Percentiles rank a stretch among this genome's conserved stretches.
Conservation (phyloP, 2,113 vertebrate species). For the Geococcyx californianus region DNA sequence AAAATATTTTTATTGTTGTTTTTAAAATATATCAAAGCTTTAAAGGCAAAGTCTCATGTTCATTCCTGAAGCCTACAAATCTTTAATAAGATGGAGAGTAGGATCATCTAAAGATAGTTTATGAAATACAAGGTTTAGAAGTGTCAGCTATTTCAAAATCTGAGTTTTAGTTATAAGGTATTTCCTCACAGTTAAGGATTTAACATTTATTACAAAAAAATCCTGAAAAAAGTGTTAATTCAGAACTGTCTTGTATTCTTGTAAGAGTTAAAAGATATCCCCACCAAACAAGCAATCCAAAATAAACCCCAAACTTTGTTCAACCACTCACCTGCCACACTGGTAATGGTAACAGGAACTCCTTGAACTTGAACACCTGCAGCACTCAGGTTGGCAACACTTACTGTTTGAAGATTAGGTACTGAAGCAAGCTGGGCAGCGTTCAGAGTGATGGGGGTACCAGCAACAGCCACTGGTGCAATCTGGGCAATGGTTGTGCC, state of each 20-base stretch:
- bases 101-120: neutral
- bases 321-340: conserved; percentile 88
- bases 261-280: neutral
- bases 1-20: neutral
- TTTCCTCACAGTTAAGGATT: neutral
- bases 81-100: neutral
- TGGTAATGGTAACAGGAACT: conserved; percentile 94
- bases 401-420: conserved; percentile 96
- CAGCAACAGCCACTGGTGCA: conserved; percentile 90
- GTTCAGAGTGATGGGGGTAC: conserved; percentile 92
- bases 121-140: neutral
- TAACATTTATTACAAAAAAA: neutral
- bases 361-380: conserved; percentile 96
- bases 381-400: conserved; percentile 91
- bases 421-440: conserved; percentile 94
- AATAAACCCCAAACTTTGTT: neutral
- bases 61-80: neutral
- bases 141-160: neutral
- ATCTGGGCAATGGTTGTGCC: conserved; percentile 87
- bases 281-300: neutral
- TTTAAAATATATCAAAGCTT: neutral
- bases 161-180: neutral
- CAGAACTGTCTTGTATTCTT: neutral
- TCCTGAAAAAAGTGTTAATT: neutral
- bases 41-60: neutral